phyloP scores from a whole-genome alignment of 2,888 invertebrate genomes.

The Brachyopa scutellaris region DNA sequence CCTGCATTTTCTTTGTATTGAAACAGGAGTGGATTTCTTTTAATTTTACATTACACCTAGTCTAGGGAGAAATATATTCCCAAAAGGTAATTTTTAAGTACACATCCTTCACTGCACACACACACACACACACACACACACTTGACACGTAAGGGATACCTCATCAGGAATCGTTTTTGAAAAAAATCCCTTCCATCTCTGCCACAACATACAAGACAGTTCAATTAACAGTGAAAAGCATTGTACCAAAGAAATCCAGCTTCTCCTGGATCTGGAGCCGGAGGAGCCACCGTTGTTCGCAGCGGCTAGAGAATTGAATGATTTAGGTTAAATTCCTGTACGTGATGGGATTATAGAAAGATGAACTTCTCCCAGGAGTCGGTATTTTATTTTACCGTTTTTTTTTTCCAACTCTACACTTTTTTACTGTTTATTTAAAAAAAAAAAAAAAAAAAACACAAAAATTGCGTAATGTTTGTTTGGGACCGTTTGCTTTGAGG shows the following conservation, averaged over 20 bases:
- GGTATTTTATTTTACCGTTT: constrained; percentile 18
- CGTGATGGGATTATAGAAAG: constrained; percentile 66
- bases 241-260: constrained; percentile 19
- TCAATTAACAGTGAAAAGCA: constrained; percentile 57
- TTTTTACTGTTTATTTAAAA: constrained; percentile 3
- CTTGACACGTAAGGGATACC: background rate
- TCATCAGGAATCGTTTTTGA: constrained; percentile 16
- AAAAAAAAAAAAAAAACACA: too few species aligned
- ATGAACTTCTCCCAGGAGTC: constrained; percentile 60
- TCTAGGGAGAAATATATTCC: constrained; percentile 22
- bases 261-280: background rate
- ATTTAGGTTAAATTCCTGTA: constrained; percentile 65
- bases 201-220: constrained; percentile 32
- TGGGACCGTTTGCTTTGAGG: constrained; percentile 9
- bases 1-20: too few species aligned
- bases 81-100: constrained; percentile 38
- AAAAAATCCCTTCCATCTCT: constrained; percentile 1
- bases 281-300: background rate
- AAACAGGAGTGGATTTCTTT: background rate
- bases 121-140: background rate
- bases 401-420: constrained; percentile 7
- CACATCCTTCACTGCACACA: background rate
- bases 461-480: constrained; percentile 39
- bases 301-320: constrained; percentile 47
- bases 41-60: constrained; percentile 17